These are phyloP conservation scores for Tryphoninae sp. DNA, from an alignment of 2,888 invertebrate species.

Conservation along the genomic window DNA sequence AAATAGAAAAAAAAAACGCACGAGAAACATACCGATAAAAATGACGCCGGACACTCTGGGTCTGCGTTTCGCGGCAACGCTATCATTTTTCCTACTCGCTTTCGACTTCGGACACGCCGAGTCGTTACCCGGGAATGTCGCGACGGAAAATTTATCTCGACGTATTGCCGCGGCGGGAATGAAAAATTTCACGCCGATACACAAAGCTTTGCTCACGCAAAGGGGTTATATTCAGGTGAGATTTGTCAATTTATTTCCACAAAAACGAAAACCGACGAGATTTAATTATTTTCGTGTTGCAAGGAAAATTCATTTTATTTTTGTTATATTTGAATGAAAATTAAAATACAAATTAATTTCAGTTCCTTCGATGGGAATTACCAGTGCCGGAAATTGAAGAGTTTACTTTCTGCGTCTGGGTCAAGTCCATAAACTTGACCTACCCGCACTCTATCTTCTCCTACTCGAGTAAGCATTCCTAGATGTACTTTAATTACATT, in stretches of 20 bases:
- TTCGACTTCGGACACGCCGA: constrained; percentile 25
- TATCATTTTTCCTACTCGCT: constrained; percentile 14
- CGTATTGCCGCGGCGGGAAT: not conserved
- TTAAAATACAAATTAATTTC: constrained; percentile 51
- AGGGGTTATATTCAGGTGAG: constrained; percentile 87
- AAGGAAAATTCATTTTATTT: not conserved
- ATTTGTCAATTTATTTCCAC: constrained; percentile 18
- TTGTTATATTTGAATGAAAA: not conserved
- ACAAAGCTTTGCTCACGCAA: constrained; percentile 86
- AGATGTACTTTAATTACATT: constrained; percentile 2
- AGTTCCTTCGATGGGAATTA: constrained; percentile 83
- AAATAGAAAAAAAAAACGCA: too few species aligned
- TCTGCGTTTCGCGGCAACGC: not conserved
- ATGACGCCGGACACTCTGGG: constrained; percentile 26
- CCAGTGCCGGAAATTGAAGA: constrained; percentile 82
- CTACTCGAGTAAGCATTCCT: constrained; percentile 83
- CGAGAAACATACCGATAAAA: constrained; percentile 14
- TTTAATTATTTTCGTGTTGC: constrained; percentile 3
- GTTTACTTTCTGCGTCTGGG: constrained; percentile 84
- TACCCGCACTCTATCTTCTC: constrained; percentile 83
- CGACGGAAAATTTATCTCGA: not conserved
- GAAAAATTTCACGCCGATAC: constrained; percentile 78
- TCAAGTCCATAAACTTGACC: constrained; percentile 82
- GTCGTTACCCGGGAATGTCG: not conserved
- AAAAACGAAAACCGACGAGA: not conserved